Base-by-base conservation (phyloP, 2,888 invertebrate species). In the Carterocephalus palaemon region DNA sequence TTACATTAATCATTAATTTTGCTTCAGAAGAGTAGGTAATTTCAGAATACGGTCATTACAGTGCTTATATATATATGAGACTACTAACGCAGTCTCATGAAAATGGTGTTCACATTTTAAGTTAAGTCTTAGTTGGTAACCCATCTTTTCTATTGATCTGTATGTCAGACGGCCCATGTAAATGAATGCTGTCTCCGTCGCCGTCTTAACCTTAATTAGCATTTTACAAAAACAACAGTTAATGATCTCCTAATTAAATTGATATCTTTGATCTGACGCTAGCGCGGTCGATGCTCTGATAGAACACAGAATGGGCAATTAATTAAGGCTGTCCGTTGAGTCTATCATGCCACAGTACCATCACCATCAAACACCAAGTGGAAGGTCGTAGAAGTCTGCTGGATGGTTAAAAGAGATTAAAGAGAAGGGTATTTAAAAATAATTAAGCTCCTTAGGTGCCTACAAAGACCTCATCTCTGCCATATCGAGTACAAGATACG, bases 391-490 rank as follows among this genome's bases (percentile, higher is more conserved):
- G 28, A 28, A n/a, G n/a, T n/a, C n/a, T 6, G 8, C 7, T 15
- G 5, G 12, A 19, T n/a, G 4, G 6, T 13, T 34, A 29, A 37
- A 24, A 22, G 29, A 47, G 51, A 53, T 34, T 22, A 37, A 24
- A 22, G 29, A 47, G 51, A 53, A 52, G 53, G 28, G 32, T 43
- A 48, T 47, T 52, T 56, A 45, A 51, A 54, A 56, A 45, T 66
- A 62, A 60, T 65, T 62, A 64, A 70, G 72, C 75, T 76, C 71
- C 66, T 65, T 34, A 41, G 32, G 47, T 50, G 40, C 60, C 61
- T 62, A 69, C 63, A 61, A 64, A 72, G 67, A 62, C 65, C 70
- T 71, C 70, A 71, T 76, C 68, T 73, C 64, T 60, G 68, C 76
- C 67, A 70, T 70, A 72, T 70, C 73, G 59, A 64, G 62, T 60